Percentiles rank a stretch among this genome's conserved stretches.
These are phyloP conservation scores for Temnothorax ravouxi DNA, from an alignment of 2,888 invertebrate genomes.

Conservation along the genomic window DNA sequence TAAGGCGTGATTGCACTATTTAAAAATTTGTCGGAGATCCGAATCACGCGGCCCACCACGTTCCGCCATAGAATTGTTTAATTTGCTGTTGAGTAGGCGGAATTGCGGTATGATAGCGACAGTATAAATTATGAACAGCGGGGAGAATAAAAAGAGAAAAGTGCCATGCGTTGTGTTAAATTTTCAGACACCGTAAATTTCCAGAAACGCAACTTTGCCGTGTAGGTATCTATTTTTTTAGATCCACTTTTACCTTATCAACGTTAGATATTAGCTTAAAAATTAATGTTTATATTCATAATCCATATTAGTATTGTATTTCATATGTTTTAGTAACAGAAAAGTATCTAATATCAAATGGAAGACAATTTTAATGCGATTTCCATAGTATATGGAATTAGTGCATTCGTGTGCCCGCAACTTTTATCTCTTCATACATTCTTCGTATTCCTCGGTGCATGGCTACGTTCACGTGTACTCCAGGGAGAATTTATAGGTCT, in stretches of 20 bases:
- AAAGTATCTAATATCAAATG: not conserved
- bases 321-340: not conserved
- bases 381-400: not conserved
- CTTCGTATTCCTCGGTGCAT: not conserved
- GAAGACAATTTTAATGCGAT: not conserved
- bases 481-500: not conserved
- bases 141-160: not conserved
- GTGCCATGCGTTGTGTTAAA: not conserved
- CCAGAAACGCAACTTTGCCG: not conserved
- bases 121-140: not conserved
- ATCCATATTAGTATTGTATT: not conserved
- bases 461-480: not conserved
- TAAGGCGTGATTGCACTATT: conserved; percentile 20
- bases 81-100: not conserved
- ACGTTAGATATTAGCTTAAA: not conserved
- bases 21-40: conserved; percentile 6
- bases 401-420: not conserved
- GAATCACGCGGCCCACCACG: not conserved
- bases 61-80: not conserved
- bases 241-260: not conserved
- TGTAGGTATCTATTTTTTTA: not conserved
- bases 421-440: not conserved
- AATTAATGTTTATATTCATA: not conserved
- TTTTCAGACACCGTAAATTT: not conserved
- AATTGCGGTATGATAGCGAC: not conserved